These are phyloP conservation scores for Nomada fucata DNA, from an alignment of 2,888 invertebrate genomes.

Conservation along the genomic window DNA sequence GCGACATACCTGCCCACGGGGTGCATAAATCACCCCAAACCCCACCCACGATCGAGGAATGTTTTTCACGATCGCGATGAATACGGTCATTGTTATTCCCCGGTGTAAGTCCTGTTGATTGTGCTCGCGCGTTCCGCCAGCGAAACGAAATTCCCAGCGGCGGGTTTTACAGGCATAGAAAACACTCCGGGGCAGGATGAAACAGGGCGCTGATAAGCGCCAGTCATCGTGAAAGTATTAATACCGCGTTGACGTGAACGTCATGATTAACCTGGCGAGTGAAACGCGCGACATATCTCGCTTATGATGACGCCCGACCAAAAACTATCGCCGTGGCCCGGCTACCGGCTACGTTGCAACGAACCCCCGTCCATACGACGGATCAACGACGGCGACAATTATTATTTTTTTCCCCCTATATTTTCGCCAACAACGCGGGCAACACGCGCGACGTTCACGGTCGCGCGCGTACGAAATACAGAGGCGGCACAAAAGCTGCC, in stretches of 20 bases:
- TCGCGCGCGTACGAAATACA: neutral
- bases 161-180: neutral
- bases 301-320: neutral
- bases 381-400: neutral
- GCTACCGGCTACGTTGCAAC: too few species aligned
- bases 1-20: conserved; percentile 36
- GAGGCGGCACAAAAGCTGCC: neutral
- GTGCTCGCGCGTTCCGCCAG: neutral
- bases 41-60: conserved; percentile 16
- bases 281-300: conserved; percentile 14
- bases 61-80: conserved; percentile 47
- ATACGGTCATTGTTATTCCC: conserved; percentile 64
- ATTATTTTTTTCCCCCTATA: neutral
- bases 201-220: conserved; percentile 47
- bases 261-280: conserved; percentile 37
- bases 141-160: conserved; percentile 18
- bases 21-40: conserved; percentile 31
- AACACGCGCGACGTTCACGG: neutral
- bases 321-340: too few species aligned
- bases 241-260: conserved; percentile 52
- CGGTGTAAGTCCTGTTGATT: conserved; percentile 39
- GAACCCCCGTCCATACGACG: neutral
- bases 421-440: neutral
- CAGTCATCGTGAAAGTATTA: conserved; percentile 60
- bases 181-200: conserved; percentile 3